A percentile compares a stretch with the other conserved stretches of the same genome.
Evolutionary conservation across 2,888 invertebrate species (phyloP).

Genomic region (Lottia gigantea): DNA sequence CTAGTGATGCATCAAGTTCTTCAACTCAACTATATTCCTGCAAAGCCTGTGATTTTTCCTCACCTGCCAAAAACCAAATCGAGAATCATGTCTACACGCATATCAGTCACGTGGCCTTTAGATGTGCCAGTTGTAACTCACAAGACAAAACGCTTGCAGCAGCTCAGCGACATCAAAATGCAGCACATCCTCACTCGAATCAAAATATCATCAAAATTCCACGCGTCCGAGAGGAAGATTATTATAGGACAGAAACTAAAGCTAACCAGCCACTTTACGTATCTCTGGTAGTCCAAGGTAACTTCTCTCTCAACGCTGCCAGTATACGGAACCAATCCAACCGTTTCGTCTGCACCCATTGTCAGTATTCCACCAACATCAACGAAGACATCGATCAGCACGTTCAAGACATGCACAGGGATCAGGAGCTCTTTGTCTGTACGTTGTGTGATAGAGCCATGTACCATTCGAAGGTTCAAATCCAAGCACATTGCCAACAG

Average conservation of each 20-base stretch:
- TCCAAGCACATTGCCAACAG: constrained; percentile 35
- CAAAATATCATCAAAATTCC: constrained; percentile 36
- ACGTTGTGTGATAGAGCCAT: constrained; percentile 43
- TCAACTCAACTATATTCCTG: constrained; percentile 26
- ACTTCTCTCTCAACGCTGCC: constrained; percentile 23
- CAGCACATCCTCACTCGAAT: constrained; percentile 34
- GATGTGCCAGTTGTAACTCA: constrained; percentile 37
- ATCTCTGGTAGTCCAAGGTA: constrained; percentile 33
- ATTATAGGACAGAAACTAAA: constrained; percentile 25
- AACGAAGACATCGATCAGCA: constrained; percentile 42
- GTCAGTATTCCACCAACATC: constrained; percentile 41
- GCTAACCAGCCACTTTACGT: constrained; percentile 28
- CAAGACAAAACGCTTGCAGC: constrained; percentile 36
- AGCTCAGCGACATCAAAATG: constrained; percentile 37
- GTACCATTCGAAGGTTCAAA: constrained; percentile 30
- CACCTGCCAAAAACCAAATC: constrained; percentile 32
- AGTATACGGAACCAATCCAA: constrained; percentile 15
- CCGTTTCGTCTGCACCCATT: constrained; percentile 47
- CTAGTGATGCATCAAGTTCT: background rate
- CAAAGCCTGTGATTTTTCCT: constrained; percentile 37
- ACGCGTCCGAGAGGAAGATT: constrained; percentile 34
- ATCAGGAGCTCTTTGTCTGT: constrained; percentile 46
- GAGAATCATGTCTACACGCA: constrained; percentile 43
- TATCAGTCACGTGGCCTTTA: constrained; percentile 39
- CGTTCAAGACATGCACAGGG: constrained; percentile 36